A percentile compares a stretch with the other conserved stretches of the same genome.
phyloP scores from a whole-genome alignment of 2,888 invertebrate species.

The Heliconius charithonia region DNA sequence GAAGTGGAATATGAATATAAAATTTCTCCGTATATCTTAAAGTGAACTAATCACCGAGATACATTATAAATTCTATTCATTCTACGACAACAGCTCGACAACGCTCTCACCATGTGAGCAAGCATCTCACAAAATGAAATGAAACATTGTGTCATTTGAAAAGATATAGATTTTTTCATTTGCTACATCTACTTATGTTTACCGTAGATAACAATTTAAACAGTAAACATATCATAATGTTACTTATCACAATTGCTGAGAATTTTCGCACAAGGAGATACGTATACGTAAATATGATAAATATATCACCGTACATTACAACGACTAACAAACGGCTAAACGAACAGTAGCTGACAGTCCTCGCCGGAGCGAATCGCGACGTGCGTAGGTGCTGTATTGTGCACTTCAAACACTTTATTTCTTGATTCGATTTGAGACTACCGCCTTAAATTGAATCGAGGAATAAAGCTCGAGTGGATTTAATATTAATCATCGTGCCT shows the following conservation, averaged over 20 bases:
- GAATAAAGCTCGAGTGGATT: constrained; percentile 65
- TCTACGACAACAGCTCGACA: constrained; percentile 58
- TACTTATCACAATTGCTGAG: neutral
- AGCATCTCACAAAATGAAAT: neutral
- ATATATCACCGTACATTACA: constrained; percentile 19
- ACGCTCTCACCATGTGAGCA: neutral
- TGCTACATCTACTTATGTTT: neutral
- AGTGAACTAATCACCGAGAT: constrained; percentile 77
- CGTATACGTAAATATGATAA: constrained; percentile 26
- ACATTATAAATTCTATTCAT: constrained; percentile 82
- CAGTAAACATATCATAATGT: neutral
- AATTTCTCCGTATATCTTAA: constrained; percentile 78
- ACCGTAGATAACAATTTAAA: neutral
- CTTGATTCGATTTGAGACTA: constrained; percentile 65
- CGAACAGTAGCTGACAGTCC: constrained; percentile 74
- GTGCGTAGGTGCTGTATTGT: constrained; percentile 74
- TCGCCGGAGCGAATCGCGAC: constrained; percentile 59
- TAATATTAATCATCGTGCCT: constrained; percentile 68
- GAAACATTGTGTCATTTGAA: neutral
- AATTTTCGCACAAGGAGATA: neutral
- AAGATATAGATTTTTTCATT: neutral
- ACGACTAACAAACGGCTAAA: constrained; percentile 49
- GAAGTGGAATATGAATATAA: constrained; percentile 79
- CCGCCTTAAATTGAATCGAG: constrained; percentile 27
- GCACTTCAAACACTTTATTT: constrained; percentile 66